Base-by-base conservation (phyloP, 1,140 invertebrate species). In the Aphis gossypii region DNA sequence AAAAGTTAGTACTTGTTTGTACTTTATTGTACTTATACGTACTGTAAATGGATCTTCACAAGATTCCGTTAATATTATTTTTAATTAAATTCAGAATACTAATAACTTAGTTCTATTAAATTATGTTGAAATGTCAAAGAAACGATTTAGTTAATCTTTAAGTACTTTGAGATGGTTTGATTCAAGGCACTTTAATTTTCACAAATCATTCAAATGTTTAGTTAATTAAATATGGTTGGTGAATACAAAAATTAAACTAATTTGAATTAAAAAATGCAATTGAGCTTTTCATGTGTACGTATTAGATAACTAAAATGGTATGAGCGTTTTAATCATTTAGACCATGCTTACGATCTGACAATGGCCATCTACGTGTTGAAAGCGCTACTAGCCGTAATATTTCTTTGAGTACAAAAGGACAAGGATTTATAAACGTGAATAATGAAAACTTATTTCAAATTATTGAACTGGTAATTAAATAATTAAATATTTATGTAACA, bases 311-410 rank as follows among this genome's bases (percentile, higher is more conserved):
- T 41, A 86, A 86, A 14, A 30, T 3, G 46, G 4, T 46, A 11
- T 30, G 3, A 30, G 8, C 7, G 25, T 60, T 86, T 44, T 46
- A 41, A 48, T 54, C 6, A 46, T 82, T 82, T 82, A 97, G 97
- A 90, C 97, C 97, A 0, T 96, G 96, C 95, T 96, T 97, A 83
- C 96, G 96, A 94, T 95, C 96, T 25, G 95, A 95, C 41, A 96
- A 97, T 95, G 97, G 97, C 90, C 96, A 97, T 95, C 95, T 97
- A n/a, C 95, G 96, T 92, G 96, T 97, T 44, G 95, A 96, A 94
- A 96, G 96, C 82, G 97, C 96, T 0, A 95, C 95, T 76, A 96
- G 96, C 94, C 96, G 96, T 94, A 97, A 97, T 94, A 97, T 97
- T n/a, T 96, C 96, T 60, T 95, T 97, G 91, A 95, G 95, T 91